phyloP scores from a whole-genome alignment of 2,888 invertebrate genomes.

The Thecocarcelia acutangulata region DNA sequence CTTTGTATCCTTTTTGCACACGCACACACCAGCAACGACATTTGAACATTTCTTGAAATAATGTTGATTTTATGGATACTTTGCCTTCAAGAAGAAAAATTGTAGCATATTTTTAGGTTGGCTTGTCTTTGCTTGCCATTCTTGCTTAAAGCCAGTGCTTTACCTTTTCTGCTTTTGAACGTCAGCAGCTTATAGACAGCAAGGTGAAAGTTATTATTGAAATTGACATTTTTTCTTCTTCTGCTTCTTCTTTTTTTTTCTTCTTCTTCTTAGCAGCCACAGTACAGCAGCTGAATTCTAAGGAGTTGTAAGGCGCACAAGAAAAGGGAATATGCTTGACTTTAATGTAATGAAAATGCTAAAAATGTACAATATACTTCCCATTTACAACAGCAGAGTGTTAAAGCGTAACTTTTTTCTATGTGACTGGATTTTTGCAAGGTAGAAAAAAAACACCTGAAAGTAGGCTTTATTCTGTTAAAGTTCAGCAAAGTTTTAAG shows the following conservation, averaged over 20 bases:
- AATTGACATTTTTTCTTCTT: slow-evolving; percentile 71
- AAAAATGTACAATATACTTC: slow-evolving; percentile 27
- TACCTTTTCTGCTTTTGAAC: background rate
- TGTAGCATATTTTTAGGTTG: slow-evolving; percentile 64
- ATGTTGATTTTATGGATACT: slow-evolving; percentile 63
- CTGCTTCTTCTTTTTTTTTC: too few species aligned
- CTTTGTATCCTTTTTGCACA: slow-evolving; percentile 16
- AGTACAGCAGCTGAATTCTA: slow-evolving; percentile 19
- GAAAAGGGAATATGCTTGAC: background rate
- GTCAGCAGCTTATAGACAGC: slow-evolving; percentile 43
- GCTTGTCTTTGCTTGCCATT: slow-evolving; percentile 15
- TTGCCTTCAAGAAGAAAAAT: slow-evolving; percentile 36
- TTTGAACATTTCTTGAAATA: slow-evolving; percentile 28
- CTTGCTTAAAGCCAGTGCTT: background rate
- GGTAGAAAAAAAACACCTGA: slow-evolving; percentile 52
- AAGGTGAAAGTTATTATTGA: slow-evolving; percentile 72
- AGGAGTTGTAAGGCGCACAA: background rate
- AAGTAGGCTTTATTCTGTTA: slow-evolving; percentile 55
- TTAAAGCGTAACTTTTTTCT: slow-evolving; percentile 62
- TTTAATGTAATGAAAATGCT: slow-evolving; percentile 58
- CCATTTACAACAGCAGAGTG: slow-evolving; percentile 45
- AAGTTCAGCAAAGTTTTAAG: slow-evolving; percentile 24
- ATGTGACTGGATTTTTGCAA: slow-evolving; percentile 35
- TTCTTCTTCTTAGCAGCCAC: background rate
- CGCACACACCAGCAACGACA: slow-evolving; percentile 3